These are phyloP conservation scores for Lepidurus couesii DNA, from an alignment of 1,140 invertebrate species.

Conservation along the genomic window DNA sequence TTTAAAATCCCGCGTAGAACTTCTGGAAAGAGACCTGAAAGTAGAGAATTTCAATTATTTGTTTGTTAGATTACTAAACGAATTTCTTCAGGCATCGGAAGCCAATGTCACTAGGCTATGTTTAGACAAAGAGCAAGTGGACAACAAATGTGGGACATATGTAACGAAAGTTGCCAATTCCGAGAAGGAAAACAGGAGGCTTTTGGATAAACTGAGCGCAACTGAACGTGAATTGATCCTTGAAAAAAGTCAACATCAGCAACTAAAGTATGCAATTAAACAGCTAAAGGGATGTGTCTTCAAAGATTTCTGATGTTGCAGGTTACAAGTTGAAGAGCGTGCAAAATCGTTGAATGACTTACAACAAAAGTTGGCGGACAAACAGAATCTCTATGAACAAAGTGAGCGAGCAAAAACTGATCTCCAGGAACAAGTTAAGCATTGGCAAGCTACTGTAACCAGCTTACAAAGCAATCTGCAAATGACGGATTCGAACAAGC, in stretches of 20 bases:
- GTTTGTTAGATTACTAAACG: background rate
- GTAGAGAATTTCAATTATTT: background rate
- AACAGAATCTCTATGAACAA: conserved; percentile 11
- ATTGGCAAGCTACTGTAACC: conserved; percentile 22
- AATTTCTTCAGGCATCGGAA: background rate
- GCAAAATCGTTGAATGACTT: conserved; percentile 20
- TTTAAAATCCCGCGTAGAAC: background rate
- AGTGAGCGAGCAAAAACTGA: conserved; percentile 5
- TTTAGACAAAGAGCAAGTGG: background rate
- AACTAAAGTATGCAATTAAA: background rate
- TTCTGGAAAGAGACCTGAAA: background rate
- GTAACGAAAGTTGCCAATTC: background rate
- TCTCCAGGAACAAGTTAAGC: conserved; percentile 26
- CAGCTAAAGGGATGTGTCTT: background rate
- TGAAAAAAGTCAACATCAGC: conserved; percentile 30
- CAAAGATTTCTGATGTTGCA: background rate
- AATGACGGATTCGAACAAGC: conserved; percentile 25
- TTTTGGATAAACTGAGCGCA: conserved; percentile 27
- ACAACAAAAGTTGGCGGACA: conserved; percentile 22
- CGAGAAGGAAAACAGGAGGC: background rate
- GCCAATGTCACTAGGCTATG: background rate
- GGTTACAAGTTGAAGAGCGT: conserved; percentile 22
- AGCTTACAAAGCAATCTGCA: conserved; percentile 27
- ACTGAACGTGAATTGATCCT: conserved; percentile 28
- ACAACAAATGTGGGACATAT: background rate